Evolutionary conservation across 2,113 vertebrate genomes (phyloP), one percentile per base, ranked within the genome.

Genomic region (Ellobius talpinus): DNA sequence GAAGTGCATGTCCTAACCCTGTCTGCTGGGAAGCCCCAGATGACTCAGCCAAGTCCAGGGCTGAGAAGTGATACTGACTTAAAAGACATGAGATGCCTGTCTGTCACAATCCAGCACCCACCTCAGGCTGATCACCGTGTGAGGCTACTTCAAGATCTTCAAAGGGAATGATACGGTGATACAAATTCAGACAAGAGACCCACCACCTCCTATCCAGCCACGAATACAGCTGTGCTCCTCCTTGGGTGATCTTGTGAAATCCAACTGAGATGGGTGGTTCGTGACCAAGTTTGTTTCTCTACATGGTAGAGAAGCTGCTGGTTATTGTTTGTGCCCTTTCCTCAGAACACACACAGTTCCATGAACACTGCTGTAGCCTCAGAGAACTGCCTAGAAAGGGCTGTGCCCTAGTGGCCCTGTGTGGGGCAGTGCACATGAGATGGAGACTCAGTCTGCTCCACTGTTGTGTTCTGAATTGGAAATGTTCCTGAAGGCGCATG

Each of bases 11-110:
- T 98, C 96, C 97, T 97, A 91, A 97, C 92, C 96, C 74, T 14
- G 24, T 23, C 14, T 95, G 91, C 89, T 70, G 96, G 98, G 97
- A 98, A 98, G 96, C 97, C 98, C 98, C 97, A 39, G 14, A 88
- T 93, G 97, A 96, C 95, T 98, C 97, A 97, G 96, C 85, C 68
- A 16, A 50, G 96, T 82, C 91, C 95, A 93, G 78, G 92, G 70
- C 97, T 96, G 96, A 93, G 94, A 97, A 96, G 90, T 97, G 97
- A 94, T 85, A 13, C 66, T 16, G 36, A 36, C 42, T 45, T 33
- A 16, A 73, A 24, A 66, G 78, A 13, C 79, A 19, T 4, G 81
- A 39, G 65, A 7, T 16, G 52, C 45, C 39, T 11, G 36, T 24
- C 33, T 81, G 9, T 50, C 50, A 5, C 1, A 9, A 10, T 36